Conservation (phyloP, 2,888 invertebrate genomes). For the Andrena marginata region DNA sequence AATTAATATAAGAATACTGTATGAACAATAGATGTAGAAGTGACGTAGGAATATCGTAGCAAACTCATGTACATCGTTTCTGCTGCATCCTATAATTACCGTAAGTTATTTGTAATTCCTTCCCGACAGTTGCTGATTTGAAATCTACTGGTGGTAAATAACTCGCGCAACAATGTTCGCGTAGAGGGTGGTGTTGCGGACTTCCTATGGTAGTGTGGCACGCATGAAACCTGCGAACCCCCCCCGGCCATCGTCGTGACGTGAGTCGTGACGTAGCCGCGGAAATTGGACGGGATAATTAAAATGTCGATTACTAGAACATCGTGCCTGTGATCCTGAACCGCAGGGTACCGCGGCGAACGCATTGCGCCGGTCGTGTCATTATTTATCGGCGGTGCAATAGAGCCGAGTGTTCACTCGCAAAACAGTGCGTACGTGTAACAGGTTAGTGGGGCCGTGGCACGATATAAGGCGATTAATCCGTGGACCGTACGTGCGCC, state of each 20-base stretch:
- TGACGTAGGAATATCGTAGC: not conserved
- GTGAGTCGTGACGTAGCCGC: not conserved
- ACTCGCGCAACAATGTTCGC: conserved; percentile 4
- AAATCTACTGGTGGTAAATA: conserved; percentile 6
- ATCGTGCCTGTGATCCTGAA: conserved; percentile 44
- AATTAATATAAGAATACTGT: too few species aligned
- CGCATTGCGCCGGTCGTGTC: conserved; percentile 35
- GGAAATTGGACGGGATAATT: conserved; percentile 37
- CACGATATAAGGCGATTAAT: conserved; percentile 67
- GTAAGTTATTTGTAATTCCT: not conserved
- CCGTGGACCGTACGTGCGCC: conserved; percentile 63
- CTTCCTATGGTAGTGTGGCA: too few species aligned
- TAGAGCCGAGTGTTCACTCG: conserved; percentile 11
- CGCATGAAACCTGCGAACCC: not conserved
- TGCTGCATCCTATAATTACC: not conserved
- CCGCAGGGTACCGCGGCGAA: conserved; percentile 44
- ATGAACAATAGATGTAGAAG: too few species aligned
- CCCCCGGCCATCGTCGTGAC: not conserved
- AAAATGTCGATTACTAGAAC: conserved; percentile 58
- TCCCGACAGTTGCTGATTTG: too few species aligned
- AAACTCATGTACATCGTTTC: not conserved
- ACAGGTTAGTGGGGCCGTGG: conserved; percentile 15
- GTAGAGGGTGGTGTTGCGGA: not conserved
- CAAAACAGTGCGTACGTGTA: conserved; percentile 11
- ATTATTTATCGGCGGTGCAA: conserved; percentile 43